Evolutionary conservation across 2,113 vertebrate species (phyloP).

Genomic region (Phalacrocorax aristotelis): DNA sequence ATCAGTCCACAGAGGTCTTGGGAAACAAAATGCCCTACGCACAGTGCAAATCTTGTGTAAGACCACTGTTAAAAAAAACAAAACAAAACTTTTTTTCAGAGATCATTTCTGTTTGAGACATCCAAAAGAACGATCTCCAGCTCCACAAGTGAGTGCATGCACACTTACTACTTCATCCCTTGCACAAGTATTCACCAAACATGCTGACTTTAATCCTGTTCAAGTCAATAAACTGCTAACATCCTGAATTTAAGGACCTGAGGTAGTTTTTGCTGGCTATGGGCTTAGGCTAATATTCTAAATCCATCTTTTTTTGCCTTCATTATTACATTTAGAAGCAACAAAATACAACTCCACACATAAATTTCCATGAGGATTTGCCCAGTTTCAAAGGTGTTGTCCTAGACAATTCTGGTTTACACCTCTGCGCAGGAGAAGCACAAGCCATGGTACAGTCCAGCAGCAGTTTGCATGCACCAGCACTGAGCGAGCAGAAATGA

Average conservation of each 20-base stretch:
- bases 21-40: not conserved
- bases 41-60: not conserved
- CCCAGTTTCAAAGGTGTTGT: not conserved
- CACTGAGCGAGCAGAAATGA: not conserved
- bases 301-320: not conserved
- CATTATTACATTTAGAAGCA: not conserved
- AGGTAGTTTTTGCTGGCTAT: not conserved
- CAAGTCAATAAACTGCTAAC: not conserved
- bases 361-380: not conserved
- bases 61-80: not conserved
- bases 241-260: not conserved
- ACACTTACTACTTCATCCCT: not conserved
- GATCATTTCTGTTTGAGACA: not conserved
- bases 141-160: not conserved
- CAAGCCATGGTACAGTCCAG: not conserved
- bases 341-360: not conserved
- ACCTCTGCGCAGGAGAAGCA: not conserved
- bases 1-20: not conserved
- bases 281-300: not conserved
- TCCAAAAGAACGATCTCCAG: not conserved
- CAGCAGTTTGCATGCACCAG: not conserved
- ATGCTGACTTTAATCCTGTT: rapidly evolving
- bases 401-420: not conserved
- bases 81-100: not conserved
- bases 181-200: not conserved